phyloP scores from a whole-genome alignment of 2,113 vertebrate genomes.

The Litocranius walleri region DNA sequence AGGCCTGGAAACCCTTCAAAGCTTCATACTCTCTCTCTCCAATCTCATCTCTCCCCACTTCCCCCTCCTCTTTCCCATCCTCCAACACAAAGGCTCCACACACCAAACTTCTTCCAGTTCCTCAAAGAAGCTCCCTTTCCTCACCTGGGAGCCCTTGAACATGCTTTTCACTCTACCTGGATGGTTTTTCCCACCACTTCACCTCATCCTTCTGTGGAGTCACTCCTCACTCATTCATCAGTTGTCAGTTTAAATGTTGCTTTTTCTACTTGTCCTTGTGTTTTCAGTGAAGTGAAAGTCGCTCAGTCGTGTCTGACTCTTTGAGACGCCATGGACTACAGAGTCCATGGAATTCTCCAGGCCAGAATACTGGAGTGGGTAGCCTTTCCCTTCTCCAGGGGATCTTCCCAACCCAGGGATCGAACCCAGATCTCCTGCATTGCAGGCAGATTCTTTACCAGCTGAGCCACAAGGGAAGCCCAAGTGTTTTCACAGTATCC shows the following conservation, averaged over 20 bases:
- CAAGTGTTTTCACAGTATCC: neutral
- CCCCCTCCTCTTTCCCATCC: neutral
- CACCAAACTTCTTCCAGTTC: neutral
- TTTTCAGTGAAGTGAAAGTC: neutral
- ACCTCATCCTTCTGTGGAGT: neutral
- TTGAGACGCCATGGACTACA: neutral
- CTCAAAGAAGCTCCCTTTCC: neutral
- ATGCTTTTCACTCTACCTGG: neutral
- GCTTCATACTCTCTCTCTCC: neutral
- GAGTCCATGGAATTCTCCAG: neutral
- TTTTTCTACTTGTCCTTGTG: neutral
- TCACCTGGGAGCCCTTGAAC: neutral
- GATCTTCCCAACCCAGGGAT: neutral
- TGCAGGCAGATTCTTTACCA: neutral
- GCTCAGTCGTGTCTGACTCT: neutral
- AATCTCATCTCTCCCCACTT: neutral
- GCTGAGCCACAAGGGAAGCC: neutral
- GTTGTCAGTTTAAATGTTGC: neutral
- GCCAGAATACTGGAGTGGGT: neutral
- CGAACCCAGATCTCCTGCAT: neutral
- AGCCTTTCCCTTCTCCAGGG: neutral
- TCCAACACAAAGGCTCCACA: neutral
- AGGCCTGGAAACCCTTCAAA: neutral
- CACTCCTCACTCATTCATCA: neutral
- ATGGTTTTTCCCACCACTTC: neutral